Evolutionary conservation across 2,888 invertebrate genomes (phyloP).

Genomic region (Stenoptilia bipunctidactyla): DNA sequence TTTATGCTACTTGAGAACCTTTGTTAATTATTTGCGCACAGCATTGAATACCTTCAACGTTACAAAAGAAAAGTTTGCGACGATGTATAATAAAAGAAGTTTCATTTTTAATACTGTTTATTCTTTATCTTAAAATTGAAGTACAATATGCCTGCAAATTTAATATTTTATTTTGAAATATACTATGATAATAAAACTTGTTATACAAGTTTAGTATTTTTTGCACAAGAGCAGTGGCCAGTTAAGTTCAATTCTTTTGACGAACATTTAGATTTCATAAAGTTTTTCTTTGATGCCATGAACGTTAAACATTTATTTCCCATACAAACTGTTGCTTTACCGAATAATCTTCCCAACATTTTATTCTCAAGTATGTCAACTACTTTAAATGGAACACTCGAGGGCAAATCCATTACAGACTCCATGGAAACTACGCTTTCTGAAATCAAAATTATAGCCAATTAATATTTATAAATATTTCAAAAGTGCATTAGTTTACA

Average conservation of each 20-base stretch:
- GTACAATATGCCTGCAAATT: too few relatives aligned
- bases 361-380: conserved; percentile 54
- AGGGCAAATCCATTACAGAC: conserved; percentile 53
- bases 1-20: too few relatives aligned
- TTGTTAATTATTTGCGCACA: too few relatives aligned
- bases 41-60: too few relatives aligned
- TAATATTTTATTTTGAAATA: too few relatives aligned
- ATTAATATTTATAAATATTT: neutral
- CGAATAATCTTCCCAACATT: conserved; percentile 49
- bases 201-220: conserved; percentile 35
- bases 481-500: neutral
- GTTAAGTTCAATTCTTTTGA: conserved; percentile 34
- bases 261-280: conserved; percentile 42
- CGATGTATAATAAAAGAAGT: neutral
- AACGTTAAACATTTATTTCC: conserved; percentile 47
- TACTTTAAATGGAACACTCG: conserved; percentile 47
- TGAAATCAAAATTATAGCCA: conserved; percentile 25
- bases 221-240: conserved; percentile 44
- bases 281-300: conserved; percentile 39
- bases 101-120: neutral
- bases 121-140: conserved; percentile 5
- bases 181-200: too few relatives aligned
- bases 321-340: conserved; percentile 53
- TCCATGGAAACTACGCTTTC: conserved; percentile 51
- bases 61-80: too few relatives aligned